Evolutionary conservation across 2,888 invertebrate genomes (phyloP).

Genomic region (Drosophila testacea): DNA sequence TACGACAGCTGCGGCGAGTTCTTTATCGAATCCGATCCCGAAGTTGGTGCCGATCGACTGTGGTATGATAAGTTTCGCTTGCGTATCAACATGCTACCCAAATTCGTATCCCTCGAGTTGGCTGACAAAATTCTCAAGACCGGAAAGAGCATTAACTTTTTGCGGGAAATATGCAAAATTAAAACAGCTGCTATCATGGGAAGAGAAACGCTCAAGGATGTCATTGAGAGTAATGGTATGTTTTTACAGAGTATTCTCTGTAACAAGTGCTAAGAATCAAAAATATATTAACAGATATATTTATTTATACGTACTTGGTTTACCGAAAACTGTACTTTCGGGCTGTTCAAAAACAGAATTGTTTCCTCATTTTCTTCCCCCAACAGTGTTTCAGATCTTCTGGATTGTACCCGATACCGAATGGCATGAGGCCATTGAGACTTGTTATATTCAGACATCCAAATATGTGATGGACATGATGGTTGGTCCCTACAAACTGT

Average conservation of each 20-base stretch:
- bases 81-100: constrained; percentile 94
- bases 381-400: constrained; percentile 82
- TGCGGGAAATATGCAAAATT: constrained; percentile 96
- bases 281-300: too few species aligned
- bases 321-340: too few species aligned
- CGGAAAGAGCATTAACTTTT: constrained; percentile 98
- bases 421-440: constrained; percentile 92
- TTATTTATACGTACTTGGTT: too few species aligned
- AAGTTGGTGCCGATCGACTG: constrained; percentile 93
- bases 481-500: constrained; percentile 93
- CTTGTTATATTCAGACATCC: constrained; percentile 94
- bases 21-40: constrained; percentile 94
- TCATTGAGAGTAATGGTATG: constrained; percentile 86
- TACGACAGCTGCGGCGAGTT: constrained; percentile 97
- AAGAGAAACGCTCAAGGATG: constrained; percentile 86
- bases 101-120: constrained; percentile 91
- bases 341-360: not conserved
- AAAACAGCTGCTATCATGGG: constrained; percentile 88
- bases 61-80: constrained; percentile 98
- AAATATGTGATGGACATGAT: constrained; percentile 94
- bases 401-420: constrained; percentile 90
- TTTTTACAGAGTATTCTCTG: not conserved
- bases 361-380: not conserved
- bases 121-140: constrained; percentile 96
- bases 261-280: too few species aligned